Conservation (phyloP, 2,888 invertebrate species). For the Ctenicera cuprea region DNA sequence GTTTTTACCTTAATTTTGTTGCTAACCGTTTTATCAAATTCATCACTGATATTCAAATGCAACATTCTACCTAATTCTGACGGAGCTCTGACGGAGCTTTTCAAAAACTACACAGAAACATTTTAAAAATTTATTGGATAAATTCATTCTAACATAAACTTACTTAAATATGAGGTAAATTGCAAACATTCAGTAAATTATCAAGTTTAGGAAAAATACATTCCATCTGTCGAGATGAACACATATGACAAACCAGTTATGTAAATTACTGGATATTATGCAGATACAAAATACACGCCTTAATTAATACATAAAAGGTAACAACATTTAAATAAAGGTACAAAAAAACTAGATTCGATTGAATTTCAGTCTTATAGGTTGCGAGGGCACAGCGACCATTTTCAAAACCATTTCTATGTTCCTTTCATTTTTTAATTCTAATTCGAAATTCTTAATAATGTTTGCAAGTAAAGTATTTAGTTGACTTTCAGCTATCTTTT, state of each 20-base stretch:
- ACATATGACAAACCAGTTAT: conserved; percentile 6
- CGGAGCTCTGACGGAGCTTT: too few relatives aligned
- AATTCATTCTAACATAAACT: too few relatives aligned
- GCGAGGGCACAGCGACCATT: conserved; percentile 78
- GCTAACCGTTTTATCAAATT: too few relatives aligned
- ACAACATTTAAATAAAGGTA: conserved; percentile 37
- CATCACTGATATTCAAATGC: too few relatives aligned
- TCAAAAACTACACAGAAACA: too few relatives aligned
- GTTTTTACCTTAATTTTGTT: too few relatives aligned
- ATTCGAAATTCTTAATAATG: conserved; percentile 73
- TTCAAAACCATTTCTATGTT: conserved; percentile 76
- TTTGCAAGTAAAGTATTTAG: conserved; percentile 80
- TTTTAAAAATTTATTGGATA: too few relatives aligned
- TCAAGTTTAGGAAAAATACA: too few relatives aligned
- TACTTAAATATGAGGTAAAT: too few relatives aligned
- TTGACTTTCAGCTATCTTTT: conserved; percentile 86
- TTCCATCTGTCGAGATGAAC: not conserved
- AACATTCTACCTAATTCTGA: too few relatives aligned
- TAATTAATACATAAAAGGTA: conserved; percentile 19
- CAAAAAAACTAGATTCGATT: conserved; percentile 38
- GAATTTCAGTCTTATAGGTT: conserved; percentile 71
- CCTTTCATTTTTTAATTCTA: conserved; percentile 74
- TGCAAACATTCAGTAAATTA: too few relatives aligned
- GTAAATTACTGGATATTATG: not conserved
- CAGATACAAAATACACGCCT: too few relatives aligned